Evolutionary conservation across 2,888 invertebrate genomes (phyloP), one percentile per base, ranked within the genome.

Genomic region (Eustalomyia histrio): DNA sequence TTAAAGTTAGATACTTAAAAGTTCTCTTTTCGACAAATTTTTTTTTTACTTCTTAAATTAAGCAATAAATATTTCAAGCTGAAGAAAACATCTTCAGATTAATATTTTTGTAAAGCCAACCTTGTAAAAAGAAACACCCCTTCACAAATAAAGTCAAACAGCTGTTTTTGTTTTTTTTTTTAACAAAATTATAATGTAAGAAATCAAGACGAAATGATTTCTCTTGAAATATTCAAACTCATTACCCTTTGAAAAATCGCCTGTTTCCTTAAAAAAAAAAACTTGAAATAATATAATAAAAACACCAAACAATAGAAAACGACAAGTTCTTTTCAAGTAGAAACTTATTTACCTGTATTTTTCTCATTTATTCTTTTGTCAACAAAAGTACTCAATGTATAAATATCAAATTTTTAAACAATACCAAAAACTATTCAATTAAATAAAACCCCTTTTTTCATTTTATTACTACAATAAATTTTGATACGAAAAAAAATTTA

Each of bases 241-340:
- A 47, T 6, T 14, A 43, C 17, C 14, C n/a, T 14, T 18, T n/a
- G n/a, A 35, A 43, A 67, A n/a, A 39, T 60, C 64, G 64, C 53
- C 74, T 78, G 74, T 74, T 78, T 74, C 65, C 63, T 67, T 43
- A 63, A 24, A n/a, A 65, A 64, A 64, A 14, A 50, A 52, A 58
- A 53, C 35, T 18, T 16, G 16, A 35, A 52, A 52, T 52, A 18
- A 57, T 24, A 43, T 29, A 64, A 69, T 29, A 43, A 39, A 71
- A 60, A 57, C 69, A 74, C 61, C 61, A 65, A 75, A 81, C 75
- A 81, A 81, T 81, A 67, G 61, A 67, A 63, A 33, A 71, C 81
- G 81, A 81, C 81, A 81, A 81, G 81, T 81, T 81, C 74, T 78
- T 81, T 78, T 69, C 81, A 81, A 78, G 69, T 71, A 78, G 53